Evolutionary conservation across 2,888 invertebrate genomes (phyloP).

Genomic region (Epinotia bilunana): DNA sequence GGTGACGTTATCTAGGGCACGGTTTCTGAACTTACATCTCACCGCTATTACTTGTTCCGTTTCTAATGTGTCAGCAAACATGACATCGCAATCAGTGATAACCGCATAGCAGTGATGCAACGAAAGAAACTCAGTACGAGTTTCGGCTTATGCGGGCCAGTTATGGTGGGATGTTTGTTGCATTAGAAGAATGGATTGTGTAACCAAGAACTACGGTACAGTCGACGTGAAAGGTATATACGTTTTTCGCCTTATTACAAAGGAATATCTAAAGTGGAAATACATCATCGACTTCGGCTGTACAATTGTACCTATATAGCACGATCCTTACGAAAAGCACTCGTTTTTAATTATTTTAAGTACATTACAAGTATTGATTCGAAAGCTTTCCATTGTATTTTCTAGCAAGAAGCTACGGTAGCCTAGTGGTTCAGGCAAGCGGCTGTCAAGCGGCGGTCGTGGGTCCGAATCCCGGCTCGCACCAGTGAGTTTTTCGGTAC

Average conservation of each 20-base stretch:
- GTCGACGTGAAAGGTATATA: too few species aligned
- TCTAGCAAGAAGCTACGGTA: too few species aligned
- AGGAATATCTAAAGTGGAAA: too few species aligned
- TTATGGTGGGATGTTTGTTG: background rate
- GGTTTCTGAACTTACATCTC: background rate
- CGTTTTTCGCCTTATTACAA: too few species aligned
- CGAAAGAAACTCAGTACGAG: constrained; percentile 30
- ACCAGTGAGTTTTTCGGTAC: too few species aligned
- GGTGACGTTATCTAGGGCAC: background rate
- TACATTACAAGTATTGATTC: background rate
- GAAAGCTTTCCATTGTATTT: too few species aligned
- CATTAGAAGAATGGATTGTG: background rate
- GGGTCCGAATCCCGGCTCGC: too few species aligned
- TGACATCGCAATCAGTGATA: constrained; percentile 24
- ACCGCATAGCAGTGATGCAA: constrained; percentile 23
- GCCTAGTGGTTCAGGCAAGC: too few species aligned
- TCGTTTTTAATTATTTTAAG: background rate
- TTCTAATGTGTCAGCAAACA: constrained; percentile 12
- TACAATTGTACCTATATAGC: too few species aligned
- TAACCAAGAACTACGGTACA: background rate
- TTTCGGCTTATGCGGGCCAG: background rate
- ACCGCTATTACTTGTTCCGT: background rate
- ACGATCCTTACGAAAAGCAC: background rate
- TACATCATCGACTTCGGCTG: too few species aligned
- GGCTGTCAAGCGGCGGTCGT: too few species aligned